Percentiles rank a stretch among this genome's conserved stretches.
Evolutionary conservation across 2,113 vertebrate species (phyloP).

Genomic region (Erythrocercus mccallii): DNA sequence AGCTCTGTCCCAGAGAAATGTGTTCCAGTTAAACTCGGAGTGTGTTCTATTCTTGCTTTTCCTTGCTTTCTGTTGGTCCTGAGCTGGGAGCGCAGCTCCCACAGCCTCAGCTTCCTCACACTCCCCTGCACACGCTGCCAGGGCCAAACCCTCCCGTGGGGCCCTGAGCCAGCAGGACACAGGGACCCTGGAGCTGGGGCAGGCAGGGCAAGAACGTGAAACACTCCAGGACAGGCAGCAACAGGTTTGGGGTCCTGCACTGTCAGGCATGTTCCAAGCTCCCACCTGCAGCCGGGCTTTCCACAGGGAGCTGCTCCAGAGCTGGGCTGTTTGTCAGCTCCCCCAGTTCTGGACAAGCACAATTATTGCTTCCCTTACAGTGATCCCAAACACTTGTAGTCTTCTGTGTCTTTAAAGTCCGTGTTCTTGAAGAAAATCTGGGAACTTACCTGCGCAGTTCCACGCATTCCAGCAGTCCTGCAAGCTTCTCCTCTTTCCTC

Average conservation of each 20-base stretch:
- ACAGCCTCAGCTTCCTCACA: neutral
- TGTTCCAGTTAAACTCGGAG: neutral
- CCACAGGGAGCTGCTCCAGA: neutral
- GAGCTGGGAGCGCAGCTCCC: neutral
- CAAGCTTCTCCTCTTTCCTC: neutral
- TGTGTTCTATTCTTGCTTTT: neutral
- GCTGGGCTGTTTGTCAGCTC: neutral
- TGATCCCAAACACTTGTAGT: neutral
- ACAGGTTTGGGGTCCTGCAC: neutral
- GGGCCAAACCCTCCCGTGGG: neutral
- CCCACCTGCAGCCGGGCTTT: neutral
- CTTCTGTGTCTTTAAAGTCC: neutral
- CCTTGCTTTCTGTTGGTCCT: neutral
- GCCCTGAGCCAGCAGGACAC: rapidly evolving
- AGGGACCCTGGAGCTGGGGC: neutral
- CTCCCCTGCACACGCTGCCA: rapidly evolving
- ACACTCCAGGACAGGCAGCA: neutral
- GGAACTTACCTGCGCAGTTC: neutral
- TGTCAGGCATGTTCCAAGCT: neutral
- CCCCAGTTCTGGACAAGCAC: neutral
- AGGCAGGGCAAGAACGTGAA: rapidly evolving
- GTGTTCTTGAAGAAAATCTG: neutral
- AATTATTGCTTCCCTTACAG: neutral
- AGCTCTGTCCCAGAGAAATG: neutral
- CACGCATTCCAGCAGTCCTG: neutral